Evolutionary conservation across 30 jellyfish, hydroid and myxozoan genomes (phyloP), one percentile per base, ranked within the genome.

Genomic region (Nemopilema nomurai): DNA sequence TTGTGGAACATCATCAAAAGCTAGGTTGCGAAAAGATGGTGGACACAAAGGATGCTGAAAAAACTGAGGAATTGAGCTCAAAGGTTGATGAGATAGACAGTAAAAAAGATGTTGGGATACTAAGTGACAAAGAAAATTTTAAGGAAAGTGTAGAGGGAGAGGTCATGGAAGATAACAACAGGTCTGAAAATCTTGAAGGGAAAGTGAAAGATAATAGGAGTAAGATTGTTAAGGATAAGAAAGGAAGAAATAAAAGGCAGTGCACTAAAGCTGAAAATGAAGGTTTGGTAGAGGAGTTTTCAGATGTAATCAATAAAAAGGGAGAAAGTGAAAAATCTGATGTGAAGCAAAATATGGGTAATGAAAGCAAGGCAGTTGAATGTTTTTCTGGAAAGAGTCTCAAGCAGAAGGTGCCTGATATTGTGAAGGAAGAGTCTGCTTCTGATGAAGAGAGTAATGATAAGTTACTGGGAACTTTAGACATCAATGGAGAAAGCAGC

Each of bases 401-500:
- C 19, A 23, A 0, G 51, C 52, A 7, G 6, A 32, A 67, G 20
- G 32, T 19, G 13, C 57, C 57, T 41, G 52, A 22, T 27, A 1
- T 17, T 19, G 21, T 18, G 24, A 63, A 0, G 24, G 28, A 77
- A 9, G 62, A 49, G 49, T 13, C 78, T 18, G 63, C 21, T 57
- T 27, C 78, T 4, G 67, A 62, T 24, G 51, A 57, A 57, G 70
- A 41, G 4, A 23, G 32, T 13, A 21, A 3, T 18, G 70, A 18
- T 20, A 25, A 3, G 13, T 3, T 3, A 13, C 13, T 13, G 6
- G 57, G 13, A 3, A 3, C 57, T 13, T 41, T 41, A 13, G 32
- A 24, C 20, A 32, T 62, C 18, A 77, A 64, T 62, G 76, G 78
- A 53, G 76, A 77, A 62, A 63, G 26, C n/a, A 64, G 22, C 17